These are phyloP conservation scores for Conops quadrifasciatus DNA, from an alignment of 2,888 invertebrate genomes.

Conservation along the genomic window DNA sequence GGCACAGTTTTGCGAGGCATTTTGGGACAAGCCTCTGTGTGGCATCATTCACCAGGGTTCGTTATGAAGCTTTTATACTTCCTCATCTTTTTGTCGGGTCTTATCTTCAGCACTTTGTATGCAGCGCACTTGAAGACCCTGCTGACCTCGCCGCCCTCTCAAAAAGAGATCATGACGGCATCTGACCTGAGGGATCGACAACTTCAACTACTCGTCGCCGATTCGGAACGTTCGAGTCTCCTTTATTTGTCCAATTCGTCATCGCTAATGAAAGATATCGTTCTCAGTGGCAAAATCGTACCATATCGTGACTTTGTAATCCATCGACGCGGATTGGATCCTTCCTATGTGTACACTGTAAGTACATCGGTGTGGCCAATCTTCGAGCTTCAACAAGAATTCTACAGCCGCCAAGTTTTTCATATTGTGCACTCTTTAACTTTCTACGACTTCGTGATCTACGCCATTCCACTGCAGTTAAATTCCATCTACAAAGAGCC, in stretches of 20 bases:
- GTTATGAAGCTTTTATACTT: conserved; percentile 16
- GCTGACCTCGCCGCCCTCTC: conserved; percentile 22
- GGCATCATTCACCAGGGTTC: not conserved
- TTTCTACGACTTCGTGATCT: conserved; percentile 29
- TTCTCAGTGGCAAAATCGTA: not conserved
- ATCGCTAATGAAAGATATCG: not conserved
- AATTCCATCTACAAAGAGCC: conserved; percentile 40
- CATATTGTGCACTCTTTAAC: conserved; percentile 30
- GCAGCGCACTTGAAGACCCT: conserved; percentile 25
- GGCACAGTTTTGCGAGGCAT: conserved; percentile 30
- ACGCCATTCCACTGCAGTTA: conserved; percentile 38
- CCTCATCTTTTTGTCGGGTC: conserved; percentile 23
- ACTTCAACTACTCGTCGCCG: conserved; percentile 2
- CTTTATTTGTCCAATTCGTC: not conserved
- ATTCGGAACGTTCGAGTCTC: not conserved
- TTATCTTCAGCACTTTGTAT: conserved; percentile 29
- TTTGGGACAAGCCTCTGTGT: conserved; percentile 25
- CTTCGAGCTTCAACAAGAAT: conserved; percentile 21
- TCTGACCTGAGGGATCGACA: conserved; percentile 4
- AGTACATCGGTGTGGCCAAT: conserved; percentile 16
- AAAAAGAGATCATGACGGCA: conserved; percentile 3
- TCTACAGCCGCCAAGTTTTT: conserved; percentile 8
- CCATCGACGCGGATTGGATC: not conserved
- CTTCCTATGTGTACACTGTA: not conserved
- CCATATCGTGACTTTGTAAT: not conserved